These are phyloP conservation scores for Lepidocyrtinus sp. DNA, from an alignment of 2,888 invertebrate species.

Conservation along the genomic window DNA sequence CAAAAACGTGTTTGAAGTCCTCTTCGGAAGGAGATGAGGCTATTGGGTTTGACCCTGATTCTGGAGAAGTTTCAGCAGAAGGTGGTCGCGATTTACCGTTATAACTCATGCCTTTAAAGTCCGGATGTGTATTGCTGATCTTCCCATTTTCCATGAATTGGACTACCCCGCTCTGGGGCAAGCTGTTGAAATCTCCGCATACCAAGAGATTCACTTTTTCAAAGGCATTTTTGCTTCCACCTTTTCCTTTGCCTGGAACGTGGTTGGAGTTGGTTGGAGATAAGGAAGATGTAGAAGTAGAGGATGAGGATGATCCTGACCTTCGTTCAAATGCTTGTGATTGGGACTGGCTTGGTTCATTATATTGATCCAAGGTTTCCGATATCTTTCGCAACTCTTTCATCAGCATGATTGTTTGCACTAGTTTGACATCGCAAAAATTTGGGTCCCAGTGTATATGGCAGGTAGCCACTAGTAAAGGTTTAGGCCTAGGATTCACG, in stretches of 20 bases:
- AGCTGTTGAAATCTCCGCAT: constrained; percentile 98
- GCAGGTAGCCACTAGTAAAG: background rate
- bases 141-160: constrained; percentile 94
- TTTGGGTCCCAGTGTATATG: constrained; percentile 99
- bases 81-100: constrained; percentile 91
- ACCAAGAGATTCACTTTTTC: constrained; percentile 91
- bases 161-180: constrained; percentile 97
- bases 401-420: constrained; percentile 99
- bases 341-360: too few relatives aligned
- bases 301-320: too few relatives aligned
- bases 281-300: too few relatives aligned
- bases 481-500: background rate
- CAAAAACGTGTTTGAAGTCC: constrained; percentile 97
- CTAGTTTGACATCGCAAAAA: constrained; percentile 98
- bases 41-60: too few relatives aligned
- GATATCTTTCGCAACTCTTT: constrained; percentile 91
- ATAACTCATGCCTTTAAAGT: constrained; percentile 96
- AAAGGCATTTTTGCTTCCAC: too few relatives aligned
- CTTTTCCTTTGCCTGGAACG: constrained; percentile 69
- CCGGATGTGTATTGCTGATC: constrained; percentile 91
- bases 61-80: constrained; percentile 75
- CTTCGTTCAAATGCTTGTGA: too few relatives aligned
- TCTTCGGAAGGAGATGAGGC: constrained; percentile 74
- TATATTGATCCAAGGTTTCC: constrained; percentile 84
- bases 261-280: constrained; percentile 72